Conservation (phyloP, 2,888 invertebrate genomes). For the Limenitis camilla region DNA sequence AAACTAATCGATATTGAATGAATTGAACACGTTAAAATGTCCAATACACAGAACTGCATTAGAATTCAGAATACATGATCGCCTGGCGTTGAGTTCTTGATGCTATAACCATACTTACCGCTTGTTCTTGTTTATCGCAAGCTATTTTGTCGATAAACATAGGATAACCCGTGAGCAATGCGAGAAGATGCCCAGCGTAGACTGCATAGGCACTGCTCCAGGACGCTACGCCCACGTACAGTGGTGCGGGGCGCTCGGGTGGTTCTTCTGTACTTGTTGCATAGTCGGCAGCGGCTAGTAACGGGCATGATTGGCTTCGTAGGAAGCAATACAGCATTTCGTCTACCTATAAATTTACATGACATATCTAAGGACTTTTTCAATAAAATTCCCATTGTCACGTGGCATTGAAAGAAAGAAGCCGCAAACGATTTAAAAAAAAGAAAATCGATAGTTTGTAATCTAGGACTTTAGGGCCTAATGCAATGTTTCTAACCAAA, state of each 20-base stretch:
- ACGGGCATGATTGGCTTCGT: constrained; percentile 79
- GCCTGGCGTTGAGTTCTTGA: too few species aligned
- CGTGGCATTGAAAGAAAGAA: too few species aligned
- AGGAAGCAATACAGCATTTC: constrained; percentile 87
- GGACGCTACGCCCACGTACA: constrained; percentile 78
- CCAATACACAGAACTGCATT: too few species aligned
- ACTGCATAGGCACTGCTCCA: constrained; percentile 58
- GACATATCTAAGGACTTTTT: background rate
- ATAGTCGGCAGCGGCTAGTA: constrained; percentile 72
- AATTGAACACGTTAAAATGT: too few species aligned
- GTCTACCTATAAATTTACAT: constrained; percentile 66
- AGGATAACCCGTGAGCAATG: constrained; percentile 76
- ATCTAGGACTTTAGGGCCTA: too few species aligned
- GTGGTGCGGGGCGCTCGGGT: constrained; percentile 54
- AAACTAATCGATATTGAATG: too few species aligned
- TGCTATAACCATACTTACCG: constrained; percentile 30
- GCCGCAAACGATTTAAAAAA: too few species aligned
- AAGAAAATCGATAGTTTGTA: too few species aligned
- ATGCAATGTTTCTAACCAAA: constrained; percentile 38
- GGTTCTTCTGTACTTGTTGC: constrained; percentile 40
- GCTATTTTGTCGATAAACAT: constrained; percentile 34
- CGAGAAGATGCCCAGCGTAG: constrained; percentile 76
- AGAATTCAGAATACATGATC: too few species aligned
- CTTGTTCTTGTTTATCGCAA: constrained; percentile 28
- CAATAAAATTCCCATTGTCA: too few species aligned